These are phyloP conservation scores for Heterocephalus glaber DNA, from an alignment of 2,113 vertebrate species.

Conservation along the genomic window DNA sequence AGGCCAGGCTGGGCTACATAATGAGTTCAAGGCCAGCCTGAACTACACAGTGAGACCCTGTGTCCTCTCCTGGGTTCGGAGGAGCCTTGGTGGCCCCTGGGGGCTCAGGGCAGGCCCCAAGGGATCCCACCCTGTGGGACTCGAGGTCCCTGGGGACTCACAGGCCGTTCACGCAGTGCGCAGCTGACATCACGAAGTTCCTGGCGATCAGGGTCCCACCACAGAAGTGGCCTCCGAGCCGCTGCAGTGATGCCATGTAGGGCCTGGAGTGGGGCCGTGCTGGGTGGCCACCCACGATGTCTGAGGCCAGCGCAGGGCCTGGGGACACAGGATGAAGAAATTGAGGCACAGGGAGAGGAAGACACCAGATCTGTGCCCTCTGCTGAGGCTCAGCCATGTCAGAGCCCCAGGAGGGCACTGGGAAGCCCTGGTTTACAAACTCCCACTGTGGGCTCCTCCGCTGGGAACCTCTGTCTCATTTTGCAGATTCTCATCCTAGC, in stretches of 20 bases:
- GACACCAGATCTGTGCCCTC: neutral
- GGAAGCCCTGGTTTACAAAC: neutral
- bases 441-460: neutral
- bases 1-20: neutral
- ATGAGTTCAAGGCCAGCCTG: neutral
- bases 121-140: no score
- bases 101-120: fast-evolving
- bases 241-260: constrained; percentile 91
- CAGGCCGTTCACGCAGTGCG: constrained; percentile 84
- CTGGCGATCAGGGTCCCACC: constrained; percentile 88
- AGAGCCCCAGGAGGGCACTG: neutral
- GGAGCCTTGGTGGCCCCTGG: neutral
- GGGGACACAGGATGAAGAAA: neutral
- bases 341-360: fast-evolving
- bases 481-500: no score
- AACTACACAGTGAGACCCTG: neutral
- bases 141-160: constrained; percentile 60
- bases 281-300: constrained; percentile 86
- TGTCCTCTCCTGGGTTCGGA: neutral
- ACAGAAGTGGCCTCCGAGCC: constrained; percentile 84
- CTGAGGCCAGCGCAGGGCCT: neutral
- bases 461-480: neutral
- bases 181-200: constrained; percentile 90
- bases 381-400: neutral
- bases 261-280: constrained; percentile 87